A percentile compares a stretch with the other conserved stretches of the same genome.
These are phyloP conservation scores for Indri indri DNA, from an alignment of 2,113 vertebrate species.

Conservation along the genomic window DNA sequence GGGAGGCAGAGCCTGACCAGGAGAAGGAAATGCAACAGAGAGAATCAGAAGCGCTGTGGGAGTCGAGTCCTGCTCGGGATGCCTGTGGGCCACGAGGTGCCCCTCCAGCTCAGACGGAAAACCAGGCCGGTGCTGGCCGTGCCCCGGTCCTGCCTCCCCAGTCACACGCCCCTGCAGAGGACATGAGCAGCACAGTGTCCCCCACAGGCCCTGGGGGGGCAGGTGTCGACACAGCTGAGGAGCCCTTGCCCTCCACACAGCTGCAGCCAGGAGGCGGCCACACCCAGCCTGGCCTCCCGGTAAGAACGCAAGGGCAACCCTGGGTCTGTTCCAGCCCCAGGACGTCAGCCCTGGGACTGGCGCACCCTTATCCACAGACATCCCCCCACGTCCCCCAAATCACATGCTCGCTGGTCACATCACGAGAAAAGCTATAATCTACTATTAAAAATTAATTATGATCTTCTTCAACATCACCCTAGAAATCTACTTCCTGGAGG, in stretches of 20 bases:
- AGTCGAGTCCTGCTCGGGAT: accelerated
- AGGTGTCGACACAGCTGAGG: neutral
- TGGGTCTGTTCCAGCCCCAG: neutral
- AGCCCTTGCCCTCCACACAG: neutral
- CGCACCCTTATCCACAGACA: accelerated
- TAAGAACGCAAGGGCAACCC: neutral
- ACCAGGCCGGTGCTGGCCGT: neutral
- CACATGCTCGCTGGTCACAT: neutral
- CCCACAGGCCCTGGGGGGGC: too few species aligned
- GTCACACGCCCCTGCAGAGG: neutral
- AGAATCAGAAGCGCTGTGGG: too few species aligned
- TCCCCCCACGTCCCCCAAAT: too few species aligned
- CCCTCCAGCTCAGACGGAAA: neutral
- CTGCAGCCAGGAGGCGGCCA: neutral
- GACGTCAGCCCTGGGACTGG: neutral
- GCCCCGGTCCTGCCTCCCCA: accelerated
- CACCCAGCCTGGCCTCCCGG: neutral
- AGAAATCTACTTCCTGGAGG: neutral
- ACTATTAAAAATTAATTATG: neutral
- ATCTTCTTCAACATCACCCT: neutral
- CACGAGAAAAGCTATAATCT: neutral
- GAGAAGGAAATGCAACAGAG: neutral
- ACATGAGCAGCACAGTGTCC: neutral
- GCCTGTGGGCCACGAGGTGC: neutral
- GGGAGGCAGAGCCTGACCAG: neutral